Evolutionary conservation across 2,888 invertebrate species (phyloP).

Genomic region (Scaptomyza reducta): DNA sequence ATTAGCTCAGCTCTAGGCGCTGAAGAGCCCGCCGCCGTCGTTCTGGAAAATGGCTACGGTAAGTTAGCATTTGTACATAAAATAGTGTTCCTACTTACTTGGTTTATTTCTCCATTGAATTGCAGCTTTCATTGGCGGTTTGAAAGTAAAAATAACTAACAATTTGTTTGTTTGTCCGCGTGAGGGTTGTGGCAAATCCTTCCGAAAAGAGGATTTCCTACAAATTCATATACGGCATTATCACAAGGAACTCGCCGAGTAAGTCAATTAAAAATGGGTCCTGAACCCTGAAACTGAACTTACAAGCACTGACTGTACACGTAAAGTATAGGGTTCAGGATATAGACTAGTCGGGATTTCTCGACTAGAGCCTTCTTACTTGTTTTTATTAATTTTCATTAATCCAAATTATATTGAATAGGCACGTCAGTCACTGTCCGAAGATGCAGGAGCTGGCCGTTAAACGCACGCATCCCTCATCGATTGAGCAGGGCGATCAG

Average conservation of each 20-base stretch:
- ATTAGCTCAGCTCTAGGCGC: constrained; percentile 1
- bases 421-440: constrained; percentile 89
- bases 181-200: constrained; percentile 93
- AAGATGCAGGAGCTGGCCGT: constrained; percentile 94
- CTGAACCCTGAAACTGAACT: too few relatives aligned
- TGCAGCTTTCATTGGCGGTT: constrained; percentile 86
- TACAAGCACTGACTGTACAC: too few relatives aligned
- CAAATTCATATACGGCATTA: constrained; percentile 98
- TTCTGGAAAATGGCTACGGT: constrained; percentile 82
- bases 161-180: constrained; percentile 90
- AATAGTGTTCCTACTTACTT: neutral
- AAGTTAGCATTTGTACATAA: neutral
- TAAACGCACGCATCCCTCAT: constrained; percentile 86
- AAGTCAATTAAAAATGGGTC: too few relatives aligned
- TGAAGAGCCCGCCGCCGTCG: constrained; percentile 30
- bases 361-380: too few relatives aligned
- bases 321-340: too few relatives aligned
- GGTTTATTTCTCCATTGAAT: neutral
- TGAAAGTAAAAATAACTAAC: constrained; percentile 89
- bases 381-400: neutral
- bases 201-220: constrained; percentile 94
- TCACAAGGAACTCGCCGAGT: constrained; percentile 91
- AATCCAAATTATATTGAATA: constrained; percentile 25
- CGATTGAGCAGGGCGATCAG: constrained; percentile 87
- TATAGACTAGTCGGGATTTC: too few relatives aligned